phyloP scores from a whole-genome alignment of 2,888 invertebrate species.

The Phragmatobia fuliginosa region DNA sequence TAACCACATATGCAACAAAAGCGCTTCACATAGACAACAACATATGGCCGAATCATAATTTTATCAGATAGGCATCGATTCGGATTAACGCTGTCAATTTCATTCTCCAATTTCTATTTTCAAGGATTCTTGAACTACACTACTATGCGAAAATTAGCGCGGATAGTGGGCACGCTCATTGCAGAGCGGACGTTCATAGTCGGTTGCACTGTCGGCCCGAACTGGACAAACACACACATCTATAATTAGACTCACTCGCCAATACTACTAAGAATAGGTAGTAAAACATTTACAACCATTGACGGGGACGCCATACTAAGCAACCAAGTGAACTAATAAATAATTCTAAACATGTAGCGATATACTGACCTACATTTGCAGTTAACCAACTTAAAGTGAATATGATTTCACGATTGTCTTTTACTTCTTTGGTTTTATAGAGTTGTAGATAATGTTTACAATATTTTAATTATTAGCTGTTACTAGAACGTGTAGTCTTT shows the following conservation, averaged over 20 bases:
- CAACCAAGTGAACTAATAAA: slow-evolving; percentile 23
- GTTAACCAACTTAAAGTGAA: slow-evolving; percentile 10
- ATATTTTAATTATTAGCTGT: not conserved
- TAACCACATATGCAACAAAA: not conserved
- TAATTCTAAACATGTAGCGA: slow-evolving; percentile 23
- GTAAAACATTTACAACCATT: slow-evolving; percentile 10
- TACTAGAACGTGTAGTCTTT: not conserved
- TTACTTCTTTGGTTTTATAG: not conserved
- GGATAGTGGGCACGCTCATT: not conserved
- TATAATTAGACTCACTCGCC: not conserved
- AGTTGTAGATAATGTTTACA: not conserved
- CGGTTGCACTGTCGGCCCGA: not conserved
- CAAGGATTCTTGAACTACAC: not conserved
- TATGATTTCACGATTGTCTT: slow-evolving; percentile 6
- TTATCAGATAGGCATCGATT: no score
- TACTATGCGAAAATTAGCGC: not conserved
- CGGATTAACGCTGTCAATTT: not conserved
- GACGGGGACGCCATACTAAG: slow-evolving; percentile 10
- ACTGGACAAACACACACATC: not conserved
- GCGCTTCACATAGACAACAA: not conserved
- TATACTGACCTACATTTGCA: slow-evolving; percentile 24
- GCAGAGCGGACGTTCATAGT: not conserved
- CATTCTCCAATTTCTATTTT: not conserved
- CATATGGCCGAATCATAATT: not conserved
- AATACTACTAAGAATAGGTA: slow-evolving; percentile 3